phyloP scores from a whole-genome alignment of 2,888 invertebrate species.

The Leptothorax acervorum region DNA sequence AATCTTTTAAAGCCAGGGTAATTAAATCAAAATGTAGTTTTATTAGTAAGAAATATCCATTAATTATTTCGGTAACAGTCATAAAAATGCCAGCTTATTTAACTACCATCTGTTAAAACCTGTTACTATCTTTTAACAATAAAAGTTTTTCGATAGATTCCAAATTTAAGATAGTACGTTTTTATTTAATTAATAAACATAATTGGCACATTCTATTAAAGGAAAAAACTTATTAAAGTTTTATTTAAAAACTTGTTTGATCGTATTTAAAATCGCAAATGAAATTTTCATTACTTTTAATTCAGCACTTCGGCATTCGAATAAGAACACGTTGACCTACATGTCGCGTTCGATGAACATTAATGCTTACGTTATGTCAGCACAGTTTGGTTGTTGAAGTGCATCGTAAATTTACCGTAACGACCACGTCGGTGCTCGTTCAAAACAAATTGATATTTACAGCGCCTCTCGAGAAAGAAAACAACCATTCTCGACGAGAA shows the following conservation, averaged over 20 bases:
- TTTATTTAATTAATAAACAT: background rate
- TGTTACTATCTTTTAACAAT: background rate
- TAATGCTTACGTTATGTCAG: slow-evolving; percentile 77
- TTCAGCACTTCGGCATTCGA: slow-evolving; percentile 48
- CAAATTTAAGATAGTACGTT: background rate
- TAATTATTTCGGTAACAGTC: background rate
- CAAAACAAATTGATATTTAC: slow-evolving; percentile 75
- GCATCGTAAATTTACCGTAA: slow-evolving; percentile 77
- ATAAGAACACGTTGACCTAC: slow-evolving; percentile 68
- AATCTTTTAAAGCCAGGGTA: background rate
- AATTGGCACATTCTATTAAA: background rate
- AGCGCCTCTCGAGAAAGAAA: slow-evolving; percentile 54
- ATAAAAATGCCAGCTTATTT: background rate
- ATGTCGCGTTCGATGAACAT: slow-evolving; percentile 68
- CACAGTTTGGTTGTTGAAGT: slow-evolving; percentile 72
- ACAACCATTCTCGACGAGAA: slow-evolving; percentile 51
- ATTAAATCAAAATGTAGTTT: background rate
- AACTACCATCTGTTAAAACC: background rate
- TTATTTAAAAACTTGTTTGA: background rate
- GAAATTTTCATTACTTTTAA: slow-evolving; percentile 25
- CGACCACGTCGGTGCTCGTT: slow-evolving; percentile 68
- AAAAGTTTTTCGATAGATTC: background rate
- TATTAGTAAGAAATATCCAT: background rate
- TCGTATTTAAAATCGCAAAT: background rate
- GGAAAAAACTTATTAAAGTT: background rate